phyloP scores from a whole-genome alignment of 2,888 invertebrate genomes.

The Lycophotia porphyrea region DNA sequence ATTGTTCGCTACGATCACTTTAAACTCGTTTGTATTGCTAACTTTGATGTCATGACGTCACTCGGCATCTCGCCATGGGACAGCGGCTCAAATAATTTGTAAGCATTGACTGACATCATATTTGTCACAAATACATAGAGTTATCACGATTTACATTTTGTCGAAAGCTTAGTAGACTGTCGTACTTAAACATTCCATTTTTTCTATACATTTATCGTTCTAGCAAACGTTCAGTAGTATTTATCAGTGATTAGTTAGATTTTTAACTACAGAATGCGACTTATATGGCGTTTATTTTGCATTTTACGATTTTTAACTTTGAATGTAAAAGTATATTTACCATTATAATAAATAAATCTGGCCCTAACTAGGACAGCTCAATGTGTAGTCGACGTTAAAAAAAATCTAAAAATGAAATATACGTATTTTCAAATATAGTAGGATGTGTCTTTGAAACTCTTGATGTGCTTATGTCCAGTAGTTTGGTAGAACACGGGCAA shows the following conservation, averaged over 20 bases:
- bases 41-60: conserved; percentile 44
- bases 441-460: conserved; percentile 89
- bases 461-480: conserved; percentile 89
- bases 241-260: conserved; percentile 81
- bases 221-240: conserved; percentile 79
- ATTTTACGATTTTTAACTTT: conserved; percentile 78
- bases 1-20: conserved; percentile 24
- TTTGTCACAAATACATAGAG: conserved; percentile 78
- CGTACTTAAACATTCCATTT: conserved; percentile 90
- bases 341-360: conserved; percentile 76
- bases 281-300: conserved; percentile 80
- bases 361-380: conserved; percentile 88
- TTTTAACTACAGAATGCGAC: conserved; percentile 77
- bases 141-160: conserved; percentile 74
- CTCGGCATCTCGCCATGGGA: conserved; percentile 66
- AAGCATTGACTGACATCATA: conserved; percentile 87
- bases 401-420: conserved; percentile 76
- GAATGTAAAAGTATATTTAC: conserved; percentile 75
- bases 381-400: conserved; percentile 84
- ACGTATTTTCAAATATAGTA: conserved; percentile 86
- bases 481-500: conserved; percentile 80
- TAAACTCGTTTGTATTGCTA: conserved; percentile 22
- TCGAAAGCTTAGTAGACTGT: conserved; percentile 86
- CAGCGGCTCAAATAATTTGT: conserved; percentile 73
- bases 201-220: conserved; percentile 82